A percentile compares a stretch with the other conserved stretches of the same genome.
Evolutionary conservation across 2,888 invertebrate species (phyloP).

Genomic region (Habroteleia sp.): DNA sequence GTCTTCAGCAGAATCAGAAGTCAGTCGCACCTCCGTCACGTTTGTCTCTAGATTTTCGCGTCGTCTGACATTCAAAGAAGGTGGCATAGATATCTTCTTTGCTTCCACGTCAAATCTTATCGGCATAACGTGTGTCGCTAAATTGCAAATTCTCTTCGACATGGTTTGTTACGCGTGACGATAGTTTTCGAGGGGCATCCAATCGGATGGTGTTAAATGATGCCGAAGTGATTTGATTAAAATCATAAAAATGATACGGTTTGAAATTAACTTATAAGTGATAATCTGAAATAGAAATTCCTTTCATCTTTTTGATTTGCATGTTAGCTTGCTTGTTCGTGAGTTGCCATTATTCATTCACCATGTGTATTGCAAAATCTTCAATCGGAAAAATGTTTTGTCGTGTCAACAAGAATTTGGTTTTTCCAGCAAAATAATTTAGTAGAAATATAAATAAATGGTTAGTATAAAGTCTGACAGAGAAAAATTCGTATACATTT

Average conservation of each 20-base stretch:
- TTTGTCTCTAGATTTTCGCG: constrained; percentile 12
- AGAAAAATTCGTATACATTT: no score
- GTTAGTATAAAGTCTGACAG: no score
- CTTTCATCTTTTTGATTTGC: not conserved
- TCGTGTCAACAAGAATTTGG: no score
- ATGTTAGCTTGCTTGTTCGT: no score
- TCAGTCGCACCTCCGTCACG: constrained; percentile 1
- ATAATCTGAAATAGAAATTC: constrained; percentile 1
- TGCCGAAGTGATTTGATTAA: constrained; percentile 10
- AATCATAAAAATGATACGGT: no score
- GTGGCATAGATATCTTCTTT: constrained; percentile 19
- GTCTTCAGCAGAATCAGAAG: not conserved
- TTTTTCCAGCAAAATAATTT: no score
- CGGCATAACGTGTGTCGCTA: constrained; percentile 7
- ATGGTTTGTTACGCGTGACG: constrained; percentile 1
- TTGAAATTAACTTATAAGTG: no score
- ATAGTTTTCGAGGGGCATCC: not conserved
- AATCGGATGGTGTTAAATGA: constrained; percentile 5
- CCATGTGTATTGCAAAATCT: no score
- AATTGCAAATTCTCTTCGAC: constrained; percentile 13
- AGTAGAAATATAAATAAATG: no score
- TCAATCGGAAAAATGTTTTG: no score
- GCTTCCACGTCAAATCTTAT: constrained; percentile 15
- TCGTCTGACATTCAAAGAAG: constrained; percentile 28
- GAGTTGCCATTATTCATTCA: no score